phyloP scores from a whole-genome alignment of 2,113 vertebrate species.

The Larimichthys polyactis region DNA sequence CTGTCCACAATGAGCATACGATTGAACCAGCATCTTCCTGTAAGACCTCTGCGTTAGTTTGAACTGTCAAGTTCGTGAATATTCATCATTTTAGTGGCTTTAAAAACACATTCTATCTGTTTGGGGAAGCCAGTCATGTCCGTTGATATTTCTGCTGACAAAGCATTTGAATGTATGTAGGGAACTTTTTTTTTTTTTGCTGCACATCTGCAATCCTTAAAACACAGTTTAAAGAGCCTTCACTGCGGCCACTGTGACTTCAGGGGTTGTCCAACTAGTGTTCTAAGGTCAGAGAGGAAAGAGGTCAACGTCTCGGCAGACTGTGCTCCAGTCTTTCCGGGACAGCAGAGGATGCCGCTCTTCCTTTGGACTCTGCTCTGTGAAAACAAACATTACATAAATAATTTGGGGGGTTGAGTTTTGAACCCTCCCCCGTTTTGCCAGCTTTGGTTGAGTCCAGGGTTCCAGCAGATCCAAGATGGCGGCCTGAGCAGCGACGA shows the following conservation, averaged over 20 bases:
- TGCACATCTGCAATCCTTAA: too few species aligned
- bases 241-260: neutral
- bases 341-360: rapidly evolving
- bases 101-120: too few species aligned
- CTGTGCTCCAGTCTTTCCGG: rapidly evolving
- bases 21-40: too few species aligned
- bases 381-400: neutral
- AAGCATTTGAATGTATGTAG: too few species aligned
- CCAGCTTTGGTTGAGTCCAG: constrained; percentile 61
- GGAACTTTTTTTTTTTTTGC: too few species aligned
- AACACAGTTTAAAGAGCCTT: neutral
- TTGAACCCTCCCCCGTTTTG: constrained; percentile 19
- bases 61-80: too few species aligned
- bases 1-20: too few species aligned
- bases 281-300: neutral
- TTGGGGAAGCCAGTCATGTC: too few species aligned
- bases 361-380: neutral
- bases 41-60: too few species aligned
- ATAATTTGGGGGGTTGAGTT: neutral
- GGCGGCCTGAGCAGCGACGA: constrained; percentile 47
- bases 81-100: too few species aligned
- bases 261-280: neutral
- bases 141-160: too few species aligned
- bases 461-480: constrained; percentile 68
- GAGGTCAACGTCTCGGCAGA: neutral